phyloP scores from a whole-genome alignment of 2,888 invertebrate species.

The Monochamus alternatus region DNA sequence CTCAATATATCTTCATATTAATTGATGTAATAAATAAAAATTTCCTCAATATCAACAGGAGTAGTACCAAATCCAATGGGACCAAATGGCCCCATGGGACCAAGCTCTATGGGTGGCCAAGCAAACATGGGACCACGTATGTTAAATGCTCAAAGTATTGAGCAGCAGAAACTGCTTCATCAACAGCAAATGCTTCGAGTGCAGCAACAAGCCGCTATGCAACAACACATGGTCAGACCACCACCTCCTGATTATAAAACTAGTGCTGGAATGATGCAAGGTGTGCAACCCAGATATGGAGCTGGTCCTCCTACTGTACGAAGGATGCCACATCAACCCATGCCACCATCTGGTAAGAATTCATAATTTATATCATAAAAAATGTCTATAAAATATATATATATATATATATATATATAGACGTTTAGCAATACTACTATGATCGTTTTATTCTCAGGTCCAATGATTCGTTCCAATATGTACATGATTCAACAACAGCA shows the following conservation, averaged over 20 bases:
- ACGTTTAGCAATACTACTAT: no score
- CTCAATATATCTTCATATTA: no score
- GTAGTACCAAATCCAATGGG: slow-evolving; percentile 56
- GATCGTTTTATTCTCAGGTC: slow-evolving; percentile 68
- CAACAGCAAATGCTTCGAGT: slow-evolving; percentile 75
- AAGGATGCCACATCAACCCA: slow-evolving; percentile 80
- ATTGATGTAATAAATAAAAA: no score
- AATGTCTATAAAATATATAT: no score
- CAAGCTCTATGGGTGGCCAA: slow-evolving; percentile 57
- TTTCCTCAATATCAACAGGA: slow-evolving; percentile 13
- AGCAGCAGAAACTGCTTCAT: slow-evolving; percentile 68
- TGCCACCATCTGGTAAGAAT: slow-evolving; percentile 78
- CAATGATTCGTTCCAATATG: slow-evolving; percentile 80
- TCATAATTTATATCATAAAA: background rate
- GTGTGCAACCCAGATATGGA: slow-evolving; percentile 68
- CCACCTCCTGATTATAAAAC: slow-evolving; percentile 92
- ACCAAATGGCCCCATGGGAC: slow-evolving; percentile 55
- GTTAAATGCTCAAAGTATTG: slow-evolving; percentile 34
- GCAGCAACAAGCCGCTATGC: slow-evolving; percentile 75
- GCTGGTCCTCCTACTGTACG: slow-evolving; percentile 74
- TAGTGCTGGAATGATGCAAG: slow-evolving; percentile 72
- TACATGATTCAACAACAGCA: slow-evolving; percentile 76
- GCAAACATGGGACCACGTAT: slow-evolving; percentile 54
- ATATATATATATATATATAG: no score
- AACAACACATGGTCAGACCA: slow-evolving; percentile 72